Evolutionary conservation across 1,140 invertebrate species (phyloP), one percentile per base, ranked within the genome.

Genomic region (Euura lappo): DNA sequence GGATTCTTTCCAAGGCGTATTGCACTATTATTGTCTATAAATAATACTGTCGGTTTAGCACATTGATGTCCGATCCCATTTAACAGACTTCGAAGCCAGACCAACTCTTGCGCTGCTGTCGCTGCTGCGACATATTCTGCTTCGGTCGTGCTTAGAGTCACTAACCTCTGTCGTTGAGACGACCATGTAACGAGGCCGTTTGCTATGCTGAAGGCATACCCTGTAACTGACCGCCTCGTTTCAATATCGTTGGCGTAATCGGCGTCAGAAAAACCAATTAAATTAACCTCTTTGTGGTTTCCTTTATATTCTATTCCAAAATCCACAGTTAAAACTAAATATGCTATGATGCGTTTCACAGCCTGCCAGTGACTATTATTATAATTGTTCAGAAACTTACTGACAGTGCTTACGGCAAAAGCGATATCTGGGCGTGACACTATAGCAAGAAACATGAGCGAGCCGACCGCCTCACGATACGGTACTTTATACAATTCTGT

Each of bases 221-320:
- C 70, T 7, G 72, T 44, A 2, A 46, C 69, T 44, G 76, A 75
- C 11, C 45, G 65, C 28, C 71, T n/a, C 28, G 76, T 75, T 2
- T 71, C 71, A 3, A 66, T 2, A 70, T 75, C 76, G 2, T 70
- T 64, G 1, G 73, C 76, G 68, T 47, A 77, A 65, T 77, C 76
- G 65, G 66, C 65, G 65, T 71, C 71, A 77, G 72, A 64, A 43
- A 43, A 73, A 28, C 28, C 28, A 28, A 28, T 28, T 28, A 28
- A 28, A 28, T 28, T 1, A 28, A 28, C 28, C 28, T 28, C 28
- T 28, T 28, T 28, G 1, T 28, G 28, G 28, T 28, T 28, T 1
- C 28, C 0, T 28, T 28, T 28, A 28, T 51, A 51, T 11, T 51
- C 2, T 7, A 51, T 51, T 51, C 47, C 47, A 0, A 51, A 8